Conservation (phyloP, 2,797 vertebrate genomes). For the Melanotaenia nigrans region DNA sequence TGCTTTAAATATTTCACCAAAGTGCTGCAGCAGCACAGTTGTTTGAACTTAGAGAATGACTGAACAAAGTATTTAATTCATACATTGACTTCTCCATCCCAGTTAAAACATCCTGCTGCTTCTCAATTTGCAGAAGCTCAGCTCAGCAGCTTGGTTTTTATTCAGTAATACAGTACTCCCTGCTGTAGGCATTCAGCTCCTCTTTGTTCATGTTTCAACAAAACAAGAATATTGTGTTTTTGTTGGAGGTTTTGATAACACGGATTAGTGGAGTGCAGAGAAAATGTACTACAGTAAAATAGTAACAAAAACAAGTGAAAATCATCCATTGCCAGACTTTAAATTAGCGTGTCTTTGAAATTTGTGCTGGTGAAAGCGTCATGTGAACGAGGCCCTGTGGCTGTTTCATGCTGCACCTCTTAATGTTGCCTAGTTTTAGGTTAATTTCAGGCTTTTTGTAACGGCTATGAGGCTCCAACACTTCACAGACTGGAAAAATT, state of each 20-base stretch:
- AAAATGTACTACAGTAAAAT: slow-evolving; percentile 2
- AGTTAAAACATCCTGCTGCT: slow-evolving; percentile 15
- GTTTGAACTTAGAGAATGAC: slow-evolving; percentile 47
- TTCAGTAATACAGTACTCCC: background rate
- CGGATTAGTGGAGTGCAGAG: background rate
- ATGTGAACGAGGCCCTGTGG: background rate
- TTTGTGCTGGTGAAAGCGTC: slow-evolving; percentile 5
- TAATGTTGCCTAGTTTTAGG: slow-evolving; percentile 3
- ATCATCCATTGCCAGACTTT: background rate
- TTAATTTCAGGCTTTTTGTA: background rate
- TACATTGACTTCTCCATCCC: slow-evolving; percentile 40
- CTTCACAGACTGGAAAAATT: slow-evolving; percentile 5
- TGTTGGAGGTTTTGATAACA: background rate
- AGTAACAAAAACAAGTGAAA: background rate
- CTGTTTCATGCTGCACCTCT: slow-evolving; percentile 11
- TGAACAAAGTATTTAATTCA: slow-evolving; percentile 59
- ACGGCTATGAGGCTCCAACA: background rate
- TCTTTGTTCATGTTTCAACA: background rate
- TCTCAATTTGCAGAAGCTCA: slow-evolving; percentile 14
- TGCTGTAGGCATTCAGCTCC: background rate
- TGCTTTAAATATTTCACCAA: slow-evolving; percentile 55
- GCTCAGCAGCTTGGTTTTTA: slow-evolving; percentile 1
- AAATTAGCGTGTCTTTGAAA: background rate
- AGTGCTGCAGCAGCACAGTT: slow-evolving; percentile 26
- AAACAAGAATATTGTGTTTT: background rate